Conservation (phyloP, 2,888 invertebrate genomes). For the Heterodera filipjevi region DNA sequence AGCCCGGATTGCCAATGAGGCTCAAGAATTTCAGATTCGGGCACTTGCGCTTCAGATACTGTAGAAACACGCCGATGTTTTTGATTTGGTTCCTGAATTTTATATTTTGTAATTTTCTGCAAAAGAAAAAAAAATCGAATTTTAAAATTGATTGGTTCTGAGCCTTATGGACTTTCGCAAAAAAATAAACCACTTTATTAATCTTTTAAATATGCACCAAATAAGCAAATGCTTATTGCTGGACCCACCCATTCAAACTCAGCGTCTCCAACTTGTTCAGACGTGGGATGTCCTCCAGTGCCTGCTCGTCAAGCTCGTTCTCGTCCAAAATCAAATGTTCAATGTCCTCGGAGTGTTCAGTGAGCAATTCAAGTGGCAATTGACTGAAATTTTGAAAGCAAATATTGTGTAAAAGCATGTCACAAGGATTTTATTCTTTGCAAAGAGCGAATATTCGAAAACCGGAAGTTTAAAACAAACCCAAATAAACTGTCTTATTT, state of each 20-base stretch:
- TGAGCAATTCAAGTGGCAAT: constrained; percentile 46
- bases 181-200: no score
- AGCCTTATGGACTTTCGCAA: no score
- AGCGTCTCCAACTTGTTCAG: constrained; percentile 46
- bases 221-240: no score
- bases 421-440: no score
- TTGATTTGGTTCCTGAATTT: constrained; percentile 47
- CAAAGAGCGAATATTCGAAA: no score
- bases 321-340: constrained; percentile 53
- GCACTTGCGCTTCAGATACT: constrained; percentile 46
- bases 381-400: constrained; percentile 40
- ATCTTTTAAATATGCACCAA: no score
- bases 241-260: constrained; percentile 31
- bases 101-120: no score
- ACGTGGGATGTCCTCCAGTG: constrained; percentile 48
- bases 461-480: no score
- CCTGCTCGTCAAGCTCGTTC: constrained; percentile 53
- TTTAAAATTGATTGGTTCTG: no score
- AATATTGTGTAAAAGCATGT: no score
- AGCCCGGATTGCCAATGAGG: constrained; percentile 54
- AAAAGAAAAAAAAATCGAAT: no score
- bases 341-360: constrained; percentile 45
- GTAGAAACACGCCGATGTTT: constrained; percentile 48
- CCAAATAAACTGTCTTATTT: no score
- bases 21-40: constrained; percentile 49